Percentiles rank a stretch among this genome's conserved stretches.
Conservation (phyloP, 2,888 invertebrate genomes). For the Schizaphis graminum region DNA sequence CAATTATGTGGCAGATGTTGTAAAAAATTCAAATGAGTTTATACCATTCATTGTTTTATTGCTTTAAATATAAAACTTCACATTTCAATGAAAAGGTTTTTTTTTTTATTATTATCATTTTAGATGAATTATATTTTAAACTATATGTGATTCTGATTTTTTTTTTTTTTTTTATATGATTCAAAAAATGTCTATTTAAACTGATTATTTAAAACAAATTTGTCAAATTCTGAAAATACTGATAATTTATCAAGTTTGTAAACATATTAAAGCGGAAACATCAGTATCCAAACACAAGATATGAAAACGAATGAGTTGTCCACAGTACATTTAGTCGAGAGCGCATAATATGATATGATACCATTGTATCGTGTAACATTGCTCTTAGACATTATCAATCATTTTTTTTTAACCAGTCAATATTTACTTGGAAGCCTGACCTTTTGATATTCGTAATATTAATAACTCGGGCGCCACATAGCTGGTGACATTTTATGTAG, state of each 20-base stretch:
- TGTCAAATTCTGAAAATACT: not conserved
- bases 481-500: constrained; percentile 57
- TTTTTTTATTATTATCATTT: not conserved
- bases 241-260: not conserved
- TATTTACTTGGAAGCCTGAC: constrained; percentile 52
- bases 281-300: not conserved
- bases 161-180: not conserved
- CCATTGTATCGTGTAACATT: constrained; percentile 42
- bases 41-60: constrained; percentile 32
- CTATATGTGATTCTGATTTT: not conserved
- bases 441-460: constrained; percentile 59
- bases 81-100: constrained; percentile 2
- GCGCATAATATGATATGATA: constrained; percentile 47
- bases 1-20: constrained; percentile 38
- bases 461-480: constrained; percentile 52
- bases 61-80: not conserved
- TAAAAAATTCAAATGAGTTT: constrained; percentile 46
- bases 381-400: constrained; percentile 56
- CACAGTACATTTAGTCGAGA: constrained; percentile 41
- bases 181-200: not conserved
- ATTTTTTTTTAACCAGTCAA: constrained; percentile 49
- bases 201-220: constrained; percentile 13
- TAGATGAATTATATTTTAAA: not conserved
- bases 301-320: constrained; percentile 53
- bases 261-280: not conserved